phyloP scores from a whole-genome alignment of 1,140 invertebrate species.

The Zaprionus ghesquierei region DNA sequence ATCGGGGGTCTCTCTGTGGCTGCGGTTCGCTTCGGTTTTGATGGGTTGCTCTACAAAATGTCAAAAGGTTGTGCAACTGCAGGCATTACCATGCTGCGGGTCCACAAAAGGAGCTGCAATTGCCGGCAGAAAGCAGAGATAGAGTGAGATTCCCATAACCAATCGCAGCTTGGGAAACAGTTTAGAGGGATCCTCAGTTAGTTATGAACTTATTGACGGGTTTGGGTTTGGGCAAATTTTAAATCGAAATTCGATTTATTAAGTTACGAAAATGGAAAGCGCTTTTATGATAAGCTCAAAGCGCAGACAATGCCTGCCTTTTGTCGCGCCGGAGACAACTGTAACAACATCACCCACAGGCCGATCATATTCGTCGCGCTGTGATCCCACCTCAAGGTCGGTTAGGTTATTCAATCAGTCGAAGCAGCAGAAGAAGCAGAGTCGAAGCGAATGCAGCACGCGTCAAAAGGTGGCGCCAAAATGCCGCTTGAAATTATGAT shows the following conservation, averaged over 20 bases:
- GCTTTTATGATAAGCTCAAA: constrained; percentile 11
- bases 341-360: constrained; percentile 19
- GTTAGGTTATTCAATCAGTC: constrained; percentile 16
- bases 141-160: constrained; percentile 28
- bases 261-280: constrained; percentile 6
- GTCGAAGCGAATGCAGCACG: constrained; percentile 42
- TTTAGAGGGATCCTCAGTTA: neutral
- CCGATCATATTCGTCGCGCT: neutral
- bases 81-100: constrained; percentile 15
- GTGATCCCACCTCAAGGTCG: constrained; percentile 9
- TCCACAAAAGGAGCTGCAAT: neutral
- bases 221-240: neutral
- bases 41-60: constrained; percentile 48
- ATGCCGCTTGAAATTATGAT: constrained; percentile 53
- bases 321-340: neutral
- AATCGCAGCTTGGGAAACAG: neutral
- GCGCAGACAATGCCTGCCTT: constrained; percentile 4
- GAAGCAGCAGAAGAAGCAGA: neutral
- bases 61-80: constrained; percentile 61
- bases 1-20: neutral
- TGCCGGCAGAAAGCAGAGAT: neutral
- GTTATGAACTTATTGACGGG: neutral
- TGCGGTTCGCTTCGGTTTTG: constrained; percentile 48
- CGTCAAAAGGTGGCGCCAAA: constrained; percentile 67
- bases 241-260: neutral